Evolutionary conservation across 2,797 vertebrate genomes (phyloP).

Genomic region (Pangasius krempfi): DNA sequence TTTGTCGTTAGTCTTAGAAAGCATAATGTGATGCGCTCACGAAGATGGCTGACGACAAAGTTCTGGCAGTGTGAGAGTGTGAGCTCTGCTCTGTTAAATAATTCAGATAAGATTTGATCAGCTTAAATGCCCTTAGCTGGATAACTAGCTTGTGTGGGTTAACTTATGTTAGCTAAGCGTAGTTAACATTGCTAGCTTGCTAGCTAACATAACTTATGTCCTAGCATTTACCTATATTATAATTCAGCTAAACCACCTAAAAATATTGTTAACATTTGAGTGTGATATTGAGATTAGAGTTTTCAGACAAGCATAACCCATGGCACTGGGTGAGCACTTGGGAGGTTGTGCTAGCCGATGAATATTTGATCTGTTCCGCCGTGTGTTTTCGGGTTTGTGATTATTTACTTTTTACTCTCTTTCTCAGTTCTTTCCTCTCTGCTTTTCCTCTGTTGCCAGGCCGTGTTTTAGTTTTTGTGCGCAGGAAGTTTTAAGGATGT

Average conservation of each 20-base stretch:
- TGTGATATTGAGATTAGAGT: not conserved
- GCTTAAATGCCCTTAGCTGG: not conserved
- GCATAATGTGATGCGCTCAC: not conserved
- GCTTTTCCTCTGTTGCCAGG: slow-evolving; percentile 36
- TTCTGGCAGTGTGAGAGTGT: not conserved
- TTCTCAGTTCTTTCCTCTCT: not conserved
- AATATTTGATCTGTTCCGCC: not conserved
- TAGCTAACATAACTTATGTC: not conserved
- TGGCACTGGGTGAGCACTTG: not conserved
- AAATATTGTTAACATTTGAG: not conserved
- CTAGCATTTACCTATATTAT: not conserved
- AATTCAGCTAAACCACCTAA: not conserved
- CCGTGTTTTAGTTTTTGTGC: slow-evolving; percentile 33
- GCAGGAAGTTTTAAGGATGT: slow-evolving; percentile 60
- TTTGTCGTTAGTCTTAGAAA: not conserved
- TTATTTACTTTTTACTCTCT: slow-evolving; percentile 17
- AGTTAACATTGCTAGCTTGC: not conserved
- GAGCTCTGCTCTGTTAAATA: not conserved
- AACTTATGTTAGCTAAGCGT: not conserved
- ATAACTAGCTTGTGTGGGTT: not conserved
- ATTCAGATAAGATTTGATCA: not conserved
- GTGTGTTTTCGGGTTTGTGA: not conserved
- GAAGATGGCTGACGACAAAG: not conserved
- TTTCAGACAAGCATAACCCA: not conserved
- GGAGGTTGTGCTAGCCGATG: not conserved